A percentile compares a stretch with the other conserved stretches of the same genome.
These are phyloP conservation scores for Heterodera schachtii DNA, from an alignment of 1,140 invertebrate genomes.

Conservation along the genomic window DNA sequence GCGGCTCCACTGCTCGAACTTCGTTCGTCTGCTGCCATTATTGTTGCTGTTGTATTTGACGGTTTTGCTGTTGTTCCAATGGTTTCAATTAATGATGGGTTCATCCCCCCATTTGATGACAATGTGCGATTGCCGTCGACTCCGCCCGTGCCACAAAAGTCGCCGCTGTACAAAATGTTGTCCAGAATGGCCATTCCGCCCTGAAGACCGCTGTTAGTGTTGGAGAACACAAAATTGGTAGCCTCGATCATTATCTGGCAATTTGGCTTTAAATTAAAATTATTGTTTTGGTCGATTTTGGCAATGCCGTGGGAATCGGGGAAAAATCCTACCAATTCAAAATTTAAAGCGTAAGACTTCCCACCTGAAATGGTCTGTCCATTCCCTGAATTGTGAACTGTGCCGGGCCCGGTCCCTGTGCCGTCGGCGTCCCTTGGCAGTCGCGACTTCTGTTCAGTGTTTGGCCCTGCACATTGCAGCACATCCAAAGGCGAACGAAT, in stretches of 20 bases:
- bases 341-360: neutral
- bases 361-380: conserved; percentile 18
- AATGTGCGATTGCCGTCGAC: neutral
- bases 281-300: neutral
- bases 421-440: neutral
- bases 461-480: conserved; percentile 1
- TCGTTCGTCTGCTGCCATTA: neutral
- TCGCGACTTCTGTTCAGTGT: conserved; percentile 6
- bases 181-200: conserved; percentile 24
- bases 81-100: neutral
- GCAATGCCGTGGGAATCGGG: no score
- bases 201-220: neutral
- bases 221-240: conserved; percentile 23
- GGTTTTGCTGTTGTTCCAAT: neutral
- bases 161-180: conserved; percentile 14
- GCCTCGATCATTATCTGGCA: conserved; percentile 17
- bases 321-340: no score
- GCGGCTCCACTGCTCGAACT: neutral
- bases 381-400: conserved; percentile 8
- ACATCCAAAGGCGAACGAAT: conserved; percentile 17
- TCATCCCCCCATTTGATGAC: neutral
- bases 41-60: neutral
- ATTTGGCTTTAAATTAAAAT: neutral
- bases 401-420: conserved; percentile 24
- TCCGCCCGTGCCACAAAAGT: conserved; percentile 1